A percentile compares a stretch with the other conserved stretches of the same genome.
phyloP scores from a whole-genome alignment of 2,888 invertebrate species.

The Latrodectus elegans region DNA sequence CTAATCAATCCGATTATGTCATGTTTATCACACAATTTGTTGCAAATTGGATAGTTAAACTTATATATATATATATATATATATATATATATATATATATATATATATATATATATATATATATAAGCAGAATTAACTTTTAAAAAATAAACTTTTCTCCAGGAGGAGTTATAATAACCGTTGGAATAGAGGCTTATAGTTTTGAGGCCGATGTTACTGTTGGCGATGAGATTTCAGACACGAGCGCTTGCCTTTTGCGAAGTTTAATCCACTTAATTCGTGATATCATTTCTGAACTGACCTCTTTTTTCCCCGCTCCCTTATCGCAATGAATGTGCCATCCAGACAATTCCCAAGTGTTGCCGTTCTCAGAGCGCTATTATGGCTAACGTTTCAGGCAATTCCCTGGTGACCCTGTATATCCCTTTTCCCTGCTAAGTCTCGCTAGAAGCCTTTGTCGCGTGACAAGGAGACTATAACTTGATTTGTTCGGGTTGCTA shows the following conservation, averaged over 20 bases:
- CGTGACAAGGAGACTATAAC: constrained; percentile 57
- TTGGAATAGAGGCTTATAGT: too few relatives aligned
- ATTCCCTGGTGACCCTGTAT: constrained; percentile 46
- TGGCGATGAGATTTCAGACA: constrained; percentile 43
- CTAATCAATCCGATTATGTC: too few relatives aligned
- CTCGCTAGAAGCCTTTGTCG: constrained; percentile 58
- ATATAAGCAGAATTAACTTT: too few relatives aligned
- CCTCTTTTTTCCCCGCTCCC: constrained; percentile 3
- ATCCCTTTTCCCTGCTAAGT: constrained; percentile 46
- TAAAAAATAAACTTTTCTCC: too few relatives aligned
- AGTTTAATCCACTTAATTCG: constrained; percentile 63
- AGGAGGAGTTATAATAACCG: too few relatives aligned
- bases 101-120: too few relatives aligned
- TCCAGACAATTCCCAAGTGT: constrained; percentile 49
- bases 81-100: too few relatives aligned
- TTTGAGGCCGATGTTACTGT: neutral
- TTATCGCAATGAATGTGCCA: constrained; percentile 33
- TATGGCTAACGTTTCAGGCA: constrained; percentile 56
- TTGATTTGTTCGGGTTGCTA: constrained; percentile 48
- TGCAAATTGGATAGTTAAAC: too few relatives aligned
- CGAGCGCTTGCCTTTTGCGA: constrained; percentile 28
- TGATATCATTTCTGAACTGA: constrained; percentile 53
- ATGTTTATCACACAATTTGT: too few relatives aligned
- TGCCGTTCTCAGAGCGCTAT: constrained; percentile 43
- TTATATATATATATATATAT: too few relatives aligned